Evolutionary conservation across 2,888 invertebrate species (phyloP).

Genomic region (Torymus auratus): DNA sequence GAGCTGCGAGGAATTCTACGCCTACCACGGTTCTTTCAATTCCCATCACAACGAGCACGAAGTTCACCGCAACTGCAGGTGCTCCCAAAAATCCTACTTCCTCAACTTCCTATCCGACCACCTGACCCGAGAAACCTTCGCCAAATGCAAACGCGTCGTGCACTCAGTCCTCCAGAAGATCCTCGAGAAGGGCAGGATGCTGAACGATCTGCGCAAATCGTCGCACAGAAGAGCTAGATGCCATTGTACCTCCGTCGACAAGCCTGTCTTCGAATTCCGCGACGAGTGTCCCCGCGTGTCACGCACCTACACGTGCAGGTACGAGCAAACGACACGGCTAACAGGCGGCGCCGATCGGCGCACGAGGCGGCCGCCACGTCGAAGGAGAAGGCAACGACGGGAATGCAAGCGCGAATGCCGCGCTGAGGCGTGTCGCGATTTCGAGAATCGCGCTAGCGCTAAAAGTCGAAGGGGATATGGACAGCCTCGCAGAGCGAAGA

Average conservation of each 20-base stretch:
- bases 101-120: constrained; percentile 33
- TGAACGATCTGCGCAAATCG: constrained; percentile 4
- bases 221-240: not conserved
- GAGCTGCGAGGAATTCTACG: not conserved
- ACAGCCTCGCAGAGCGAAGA: not conserved
- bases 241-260: not conserved
- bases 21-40: not conserved
- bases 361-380: not conserved
- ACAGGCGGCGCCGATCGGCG: not conserved
- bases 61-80: not conserved
- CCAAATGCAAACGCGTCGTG: constrained; percentile 10
- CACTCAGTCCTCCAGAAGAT: constrained; percentile 9
- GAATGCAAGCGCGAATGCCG: not conserved
- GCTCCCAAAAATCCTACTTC: constrained; percentile 32
- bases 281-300: no score
- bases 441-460: not conserved
- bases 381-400: not conserved
- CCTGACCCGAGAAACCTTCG: constrained; percentile 31
- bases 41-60: no score
- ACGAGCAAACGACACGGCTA: not conserved
- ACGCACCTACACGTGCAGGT: not conserved
- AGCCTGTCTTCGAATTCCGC: no score
- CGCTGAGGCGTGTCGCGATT: not conserved
- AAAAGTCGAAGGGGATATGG: not conserved
- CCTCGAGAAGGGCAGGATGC: constrained; percentile 56